Conservation (phyloP, 2,113 vertebrate species). For the Ciconia boyciana region DNA sequence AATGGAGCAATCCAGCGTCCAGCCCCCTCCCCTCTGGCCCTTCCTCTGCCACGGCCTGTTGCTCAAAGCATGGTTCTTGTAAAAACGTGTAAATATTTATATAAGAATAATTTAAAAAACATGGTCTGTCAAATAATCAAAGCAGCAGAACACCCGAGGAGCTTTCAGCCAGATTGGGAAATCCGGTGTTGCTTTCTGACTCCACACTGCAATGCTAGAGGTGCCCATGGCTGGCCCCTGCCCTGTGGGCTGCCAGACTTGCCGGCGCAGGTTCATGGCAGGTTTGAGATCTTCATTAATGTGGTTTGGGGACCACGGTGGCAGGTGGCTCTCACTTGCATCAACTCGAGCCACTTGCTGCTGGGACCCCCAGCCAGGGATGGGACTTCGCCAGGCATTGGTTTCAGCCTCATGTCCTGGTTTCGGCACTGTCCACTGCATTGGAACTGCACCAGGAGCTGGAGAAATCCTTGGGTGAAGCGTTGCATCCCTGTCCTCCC, state of each 20-base stretch:
- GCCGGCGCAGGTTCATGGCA: fast-evolving
- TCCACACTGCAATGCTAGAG: not conserved
- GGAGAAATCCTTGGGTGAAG: not conserved
- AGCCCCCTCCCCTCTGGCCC: not conserved
- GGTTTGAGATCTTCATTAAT: not conserved
- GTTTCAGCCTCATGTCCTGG: not conserved
- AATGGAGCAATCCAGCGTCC: not conserved
- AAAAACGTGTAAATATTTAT: constrained; percentile 70
- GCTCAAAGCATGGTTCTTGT: constrained; percentile 64
- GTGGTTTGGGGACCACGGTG: not conserved
- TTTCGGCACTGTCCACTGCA: not conserved
- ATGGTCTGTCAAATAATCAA: constrained; percentile 63
- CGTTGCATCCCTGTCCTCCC: not conserved
- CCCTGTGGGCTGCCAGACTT: not conserved
- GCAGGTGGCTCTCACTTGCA: not conserved
- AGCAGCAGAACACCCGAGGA: constrained; percentile 34
- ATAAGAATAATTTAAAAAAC: constrained; percentile 67
- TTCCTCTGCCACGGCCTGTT: constrained; percentile 30
- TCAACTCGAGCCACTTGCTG: not conserved
- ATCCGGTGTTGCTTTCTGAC: not conserved
- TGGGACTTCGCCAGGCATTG: not conserved
- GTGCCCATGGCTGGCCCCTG: not conserved
- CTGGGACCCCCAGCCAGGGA: not conserved
- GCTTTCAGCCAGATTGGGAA: constrained; percentile 47
- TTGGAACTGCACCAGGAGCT: not conserved